Evolutionary conservation across 2,113 vertebrate species (phyloP).

Genomic region (Ammodytes dubius): DNA sequence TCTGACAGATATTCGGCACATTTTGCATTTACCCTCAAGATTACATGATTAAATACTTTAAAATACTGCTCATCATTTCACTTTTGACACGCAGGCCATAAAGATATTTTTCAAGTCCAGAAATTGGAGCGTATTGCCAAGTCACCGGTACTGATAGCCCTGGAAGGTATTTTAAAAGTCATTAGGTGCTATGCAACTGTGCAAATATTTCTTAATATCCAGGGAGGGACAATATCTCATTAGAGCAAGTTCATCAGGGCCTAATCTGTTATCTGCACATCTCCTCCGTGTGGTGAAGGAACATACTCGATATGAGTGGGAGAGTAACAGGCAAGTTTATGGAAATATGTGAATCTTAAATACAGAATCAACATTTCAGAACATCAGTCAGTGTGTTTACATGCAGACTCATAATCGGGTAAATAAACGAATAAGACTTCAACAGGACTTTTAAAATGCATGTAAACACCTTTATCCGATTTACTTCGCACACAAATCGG

Average conservation of each 20-base stretch:
- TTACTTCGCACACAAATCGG: too few relatives aligned
- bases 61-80: background rate
- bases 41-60: background rate
- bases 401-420: too few relatives aligned
- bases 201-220: constrained; percentile 53
- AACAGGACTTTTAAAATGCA: too few relatives aligned
- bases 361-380: constrained; percentile 59
- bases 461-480: too few relatives aligned
- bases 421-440: too few relatives aligned
- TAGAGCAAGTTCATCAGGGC: constrained; percentile 34
- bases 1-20: background rate
- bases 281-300: background rate
- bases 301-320: constrained; percentile 36
- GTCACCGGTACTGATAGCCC: background rate
- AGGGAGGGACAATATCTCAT: constrained; percentile 14
- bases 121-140: constrained; percentile 26
- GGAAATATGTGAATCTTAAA: constrained; percentile 48
- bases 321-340: constrained; percentile 36
- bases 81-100: background rate
- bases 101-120: background rate
- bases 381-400: too few relatives aligned
- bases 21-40: background rate
- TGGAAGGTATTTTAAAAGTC: constrained; percentile 20
- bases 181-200: constrained; percentile 55
- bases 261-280: constrained; percentile 44